These are phyloP conservation scores for Cryptoblepharus egeriae DNA, from an alignment of 2,797 vertebrate species.

Conservation along the genomic window DNA sequence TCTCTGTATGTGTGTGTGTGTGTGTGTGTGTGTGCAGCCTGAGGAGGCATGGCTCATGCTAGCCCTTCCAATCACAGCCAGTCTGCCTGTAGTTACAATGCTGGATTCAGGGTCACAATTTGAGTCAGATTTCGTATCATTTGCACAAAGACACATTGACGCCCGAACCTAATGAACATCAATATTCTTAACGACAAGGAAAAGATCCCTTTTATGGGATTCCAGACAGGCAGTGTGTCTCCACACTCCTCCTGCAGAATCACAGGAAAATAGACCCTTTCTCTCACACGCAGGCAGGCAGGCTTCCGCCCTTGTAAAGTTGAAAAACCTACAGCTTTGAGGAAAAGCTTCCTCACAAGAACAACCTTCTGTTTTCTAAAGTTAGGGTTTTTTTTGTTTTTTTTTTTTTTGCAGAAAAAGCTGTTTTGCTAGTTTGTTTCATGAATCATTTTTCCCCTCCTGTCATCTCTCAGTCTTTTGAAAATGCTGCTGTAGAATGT, in stretches of 20 bases:
- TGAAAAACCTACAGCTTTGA: slow-evolving; percentile 48
- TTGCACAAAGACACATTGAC: slow-evolving; percentile 96
- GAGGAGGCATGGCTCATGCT: not conserved
- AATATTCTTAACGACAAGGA: slow-evolving; percentile 93
- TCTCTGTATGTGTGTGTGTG: too few species aligned
- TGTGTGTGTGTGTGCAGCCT: slow-evolving; percentile 21
- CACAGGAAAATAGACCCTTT: slow-evolving; percentile 56
- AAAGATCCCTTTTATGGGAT: slow-evolving; percentile 85
- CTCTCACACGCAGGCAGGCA: slow-evolving; percentile 9
- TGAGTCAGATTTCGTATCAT: slow-evolving; percentile 96
- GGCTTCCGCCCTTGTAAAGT: slow-evolving; percentile 31
- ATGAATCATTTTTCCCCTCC: not conserved
- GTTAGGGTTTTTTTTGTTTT: too few species aligned
- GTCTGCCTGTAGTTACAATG: slow-evolving; percentile 36
- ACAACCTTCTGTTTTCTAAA: slow-evolving; percentile 49
- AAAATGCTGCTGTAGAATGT: slow-evolving; percentile 55
- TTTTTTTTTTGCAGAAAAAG: slow-evolving; percentile 52
- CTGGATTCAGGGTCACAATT: slow-evolving; percentile 89
- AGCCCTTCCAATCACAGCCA: slow-evolving; percentile 11
- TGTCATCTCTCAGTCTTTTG: slow-evolving; percentile 55
- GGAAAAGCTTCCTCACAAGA: slow-evolving; percentile 42
- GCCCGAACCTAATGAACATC: slow-evolving; percentile 91
- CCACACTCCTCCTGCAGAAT: slow-evolving; percentile 67
- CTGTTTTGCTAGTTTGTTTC: slow-evolving; percentile 31
- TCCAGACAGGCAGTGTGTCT: slow-evolving; percentile 77